Conservation (phyloP, 2,113 vertebrate genomes). For the Talpa occidentalis region DNA sequence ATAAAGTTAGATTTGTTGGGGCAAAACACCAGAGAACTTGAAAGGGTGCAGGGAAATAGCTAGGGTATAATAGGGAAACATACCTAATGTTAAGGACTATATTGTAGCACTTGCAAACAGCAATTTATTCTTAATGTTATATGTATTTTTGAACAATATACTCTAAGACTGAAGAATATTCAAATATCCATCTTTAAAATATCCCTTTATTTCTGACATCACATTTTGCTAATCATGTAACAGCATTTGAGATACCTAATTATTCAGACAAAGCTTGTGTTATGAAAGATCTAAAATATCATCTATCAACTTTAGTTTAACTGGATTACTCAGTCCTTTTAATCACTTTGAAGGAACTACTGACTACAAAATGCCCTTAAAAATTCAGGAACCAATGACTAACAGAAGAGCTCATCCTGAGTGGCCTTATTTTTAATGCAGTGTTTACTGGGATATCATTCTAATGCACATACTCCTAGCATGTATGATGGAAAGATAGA, state of each 20-base stretch:
- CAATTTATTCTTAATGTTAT: constrained; percentile 13
- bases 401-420: background rate
- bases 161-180: background rate
- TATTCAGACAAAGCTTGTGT: background rate
- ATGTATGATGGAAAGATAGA: background rate
- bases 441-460: background rate
- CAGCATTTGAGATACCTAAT: background rate
- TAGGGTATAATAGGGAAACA: background rate
- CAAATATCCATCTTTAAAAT: background rate
- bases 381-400: background rate
- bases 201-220: background rate
- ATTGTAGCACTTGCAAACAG: background rate
- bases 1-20: background rate
- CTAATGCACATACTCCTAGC: background rate
- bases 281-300: background rate
- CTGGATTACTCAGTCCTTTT: background rate
- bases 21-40: background rate
- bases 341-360: background rate
- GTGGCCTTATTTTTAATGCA: background rate
- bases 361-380: background rate
- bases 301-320: background rate
- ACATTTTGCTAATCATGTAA: background rate
- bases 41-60: background rate
- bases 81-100: background rate
- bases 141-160: too few relatives aligned